Base-by-base conservation (phyloP, 2,797 vertebrate species). In the Acrocephalus scirpaceus region DNA sequence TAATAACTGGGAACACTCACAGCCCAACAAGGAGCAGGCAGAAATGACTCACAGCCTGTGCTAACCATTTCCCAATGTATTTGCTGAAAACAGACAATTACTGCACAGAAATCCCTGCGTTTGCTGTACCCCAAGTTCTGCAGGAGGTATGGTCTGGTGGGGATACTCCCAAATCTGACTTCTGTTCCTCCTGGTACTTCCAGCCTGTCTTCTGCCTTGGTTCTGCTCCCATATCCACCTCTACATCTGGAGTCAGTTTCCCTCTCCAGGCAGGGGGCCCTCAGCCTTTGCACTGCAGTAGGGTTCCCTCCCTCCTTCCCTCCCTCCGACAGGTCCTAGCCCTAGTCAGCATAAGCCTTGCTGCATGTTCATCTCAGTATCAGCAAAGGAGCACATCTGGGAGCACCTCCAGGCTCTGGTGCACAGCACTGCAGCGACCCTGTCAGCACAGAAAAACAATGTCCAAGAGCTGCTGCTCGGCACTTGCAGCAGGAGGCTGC, bases 41-140 rank as follows among this genome's bases (percentile, higher is more conserved):
- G 66, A 85, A 91, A 47, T 72, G 12, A 91, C 45, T 83, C 58
- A 64, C 38, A 81, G 51, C 32, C 62, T 64, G 30, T 84, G 76
- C 76, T 70, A 81, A 17, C 9, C 53, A 42, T 60, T 57, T 88
- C 45, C 65, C 64, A 60, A 73, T 5, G 10, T 76, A 76, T 81
- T 79, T 93, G 92, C 80, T 92, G 90, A 90, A 60, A 86, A 70
- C 17, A 65, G 76, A 62, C 32, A 90, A 50, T 30, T 86, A 16
- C 64, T 73, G 32, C 0, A 0, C 19, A 84, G 56, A 84, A 94
- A 92, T 73, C 73, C 20, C 64, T 38, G 66, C 9, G 36, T 67
- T 79, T 71, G 50, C 50, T 60, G 32, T 22, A 73, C 19, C n/a
- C 44, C 56, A 54, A 38, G 19, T 54, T 86, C 44, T 94, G 60